Evolutionary conservation across 2,888 invertebrate species (phyloP), one percentile per base, ranked within the genome.

Genomic region (Elaeidobius kamerunicus): DNA sequence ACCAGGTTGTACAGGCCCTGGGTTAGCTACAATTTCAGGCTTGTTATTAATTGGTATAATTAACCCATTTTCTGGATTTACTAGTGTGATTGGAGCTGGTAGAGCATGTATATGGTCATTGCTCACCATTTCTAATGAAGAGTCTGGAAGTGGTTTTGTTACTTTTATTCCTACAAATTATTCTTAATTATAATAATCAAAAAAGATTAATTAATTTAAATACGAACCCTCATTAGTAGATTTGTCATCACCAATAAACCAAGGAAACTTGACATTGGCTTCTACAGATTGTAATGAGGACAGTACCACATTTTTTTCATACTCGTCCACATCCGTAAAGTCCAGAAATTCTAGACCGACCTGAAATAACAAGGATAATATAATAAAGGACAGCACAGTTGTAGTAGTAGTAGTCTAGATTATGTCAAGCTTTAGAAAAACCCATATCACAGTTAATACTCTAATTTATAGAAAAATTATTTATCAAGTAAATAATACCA

Each of bases 301-400:
- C 69, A 81, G 76, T 63, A 85, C 77, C 69, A 79, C 78, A 70
- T 76, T 77, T 65, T 79, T 76, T 71, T 86, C 86, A 66, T 79
- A 79, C 73, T 82, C 83, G 73, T 82, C 83, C 70, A 85, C 80
- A 75, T 82, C 84, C 72, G 80, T 81, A 68, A 85, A 78, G 78
- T 86, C 85, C 75, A 87, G 78, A 78, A 86, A 87, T 76, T 85
- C 81, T 76, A 70, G 65, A 47, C 58, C 58, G 44, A 57, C 40
- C 68, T 68, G 50, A n/a, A n/a, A n/a, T n/a, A n/a, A n/a, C n/a
- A n/a, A n/a, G n/a, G n/a, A n/a, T n/a, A n/a, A n/a, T n/a, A n/a
- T n/a, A n/a, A n/a, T n/a, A n/a, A n/a, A n/a, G n/a, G n/a, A n/a
- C n/a, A n/a, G n/a, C n/a, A n/a, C n/a, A n/a, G n/a, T n/a, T n/a